phyloP scores from a whole-genome alignment of 1,140 invertebrate species.

The Gonioctena quinquepunctata region DNA sequence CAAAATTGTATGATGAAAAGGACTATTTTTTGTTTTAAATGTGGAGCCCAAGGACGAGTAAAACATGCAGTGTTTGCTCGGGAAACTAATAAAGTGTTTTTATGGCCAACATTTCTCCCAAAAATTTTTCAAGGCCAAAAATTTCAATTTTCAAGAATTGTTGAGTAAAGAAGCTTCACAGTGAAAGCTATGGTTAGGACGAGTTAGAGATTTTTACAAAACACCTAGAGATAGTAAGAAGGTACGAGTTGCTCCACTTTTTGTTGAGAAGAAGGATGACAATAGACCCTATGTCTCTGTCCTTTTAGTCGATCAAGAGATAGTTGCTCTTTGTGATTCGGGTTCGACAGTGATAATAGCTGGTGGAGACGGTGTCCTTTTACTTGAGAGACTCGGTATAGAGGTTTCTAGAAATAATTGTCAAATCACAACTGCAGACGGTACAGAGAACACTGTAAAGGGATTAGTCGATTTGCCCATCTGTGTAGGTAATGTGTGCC shows the following conservation, averaged over 20 bases:
- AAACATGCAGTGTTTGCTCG: neutral
- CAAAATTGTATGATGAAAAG: neutral
- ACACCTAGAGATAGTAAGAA: neutral
- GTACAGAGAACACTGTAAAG: neutral
- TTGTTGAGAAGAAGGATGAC: neutral
- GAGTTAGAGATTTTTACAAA: neutral
- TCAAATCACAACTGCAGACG: neutral
- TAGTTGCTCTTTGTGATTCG: neutral
- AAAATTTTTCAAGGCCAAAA: too few species aligned
- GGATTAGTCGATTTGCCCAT: neutral
- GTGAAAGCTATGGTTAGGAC: neutral
- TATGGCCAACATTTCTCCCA: neutral
- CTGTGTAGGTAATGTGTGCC: neutral
- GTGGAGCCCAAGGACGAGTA: neutral
- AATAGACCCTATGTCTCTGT: neutral
- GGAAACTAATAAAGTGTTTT: neutral
- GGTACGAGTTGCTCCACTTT: neutral
- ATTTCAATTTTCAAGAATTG: too few species aligned
- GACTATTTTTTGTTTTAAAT: neutral
- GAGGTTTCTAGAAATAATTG: neutral
- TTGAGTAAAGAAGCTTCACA: neutral
- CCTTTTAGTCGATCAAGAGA: neutral
- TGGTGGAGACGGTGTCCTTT: neutral
- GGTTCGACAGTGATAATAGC: neutral
- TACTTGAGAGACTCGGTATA: neutral